Evolutionary conservation across 2,113 vertebrate genomes (phyloP), one percentile per base, ranked within the genome.

Genomic region (Anoura caudifer): DNA sequence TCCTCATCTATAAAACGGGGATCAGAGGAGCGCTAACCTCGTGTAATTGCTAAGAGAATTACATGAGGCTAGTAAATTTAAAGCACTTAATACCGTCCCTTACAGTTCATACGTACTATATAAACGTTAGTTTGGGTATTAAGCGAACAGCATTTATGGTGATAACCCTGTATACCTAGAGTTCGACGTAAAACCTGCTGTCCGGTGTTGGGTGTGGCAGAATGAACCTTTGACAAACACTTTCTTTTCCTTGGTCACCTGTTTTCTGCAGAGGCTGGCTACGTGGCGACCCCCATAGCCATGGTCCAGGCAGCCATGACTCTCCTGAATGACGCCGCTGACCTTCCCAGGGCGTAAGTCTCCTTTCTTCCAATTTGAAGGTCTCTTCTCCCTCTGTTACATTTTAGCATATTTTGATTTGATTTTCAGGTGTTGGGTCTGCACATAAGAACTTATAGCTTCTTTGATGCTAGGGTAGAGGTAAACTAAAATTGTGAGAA

Each of bases 291-390:
- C 0, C 98, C 99, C 79, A 99, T 99, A 73, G 98, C 98, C 82
- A 99, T 99, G 99, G 99, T 99, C 45, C 99, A 99, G 90, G 99
- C 99, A 76, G 99, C 98, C 80, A 73, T 99, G 9, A 99, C 99
- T 26, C 98, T 99, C 87, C 98, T 99, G 69, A 99, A 98, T 5
- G 99, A 99, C 80, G n/a, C 97, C 28, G 83, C 98, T n/a, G 98
- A 97, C 59, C 98, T 99, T 97, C 99, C 99, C 67, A 99, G 99
- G 96, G 96, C 22, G 99, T 99, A 94, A 99, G 99, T 99, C 43
- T 83, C 69, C 17, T 61, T 95, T 73, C 69, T 81, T 95, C 22
- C 43, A 2, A 59, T 26, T 79, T 67, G 33, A 76, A 83, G 67
- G 20, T 76, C 36, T 2, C 31, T 47, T 94, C 77, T 87, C 17